These are phyloP conservation scores for Acanthiza pusilla DNA, from an alignment of 2,797 vertebrate genomes.

Conservation along the genomic window DNA sequence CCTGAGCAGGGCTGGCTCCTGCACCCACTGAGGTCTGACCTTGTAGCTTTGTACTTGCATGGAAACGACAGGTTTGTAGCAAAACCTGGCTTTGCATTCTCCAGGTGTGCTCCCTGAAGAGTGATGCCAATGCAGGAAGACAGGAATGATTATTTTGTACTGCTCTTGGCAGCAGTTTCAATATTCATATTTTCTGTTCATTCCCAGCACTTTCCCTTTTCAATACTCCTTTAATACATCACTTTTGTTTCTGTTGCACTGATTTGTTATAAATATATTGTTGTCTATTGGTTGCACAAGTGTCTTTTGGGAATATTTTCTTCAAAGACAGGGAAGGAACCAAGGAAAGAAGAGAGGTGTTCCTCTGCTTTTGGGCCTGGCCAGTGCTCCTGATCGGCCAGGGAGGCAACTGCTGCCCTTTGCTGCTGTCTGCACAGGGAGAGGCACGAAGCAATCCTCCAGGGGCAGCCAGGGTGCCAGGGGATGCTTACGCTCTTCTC, in stretches of 20 bases:
- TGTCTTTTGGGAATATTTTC: not conserved
- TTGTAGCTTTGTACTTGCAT: not conserved
- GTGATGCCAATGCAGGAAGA: not conserved
- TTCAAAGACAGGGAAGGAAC: not conserved
- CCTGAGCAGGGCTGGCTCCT: not conserved
- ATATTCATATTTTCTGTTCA: not conserved
- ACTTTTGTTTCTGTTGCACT: not conserved
- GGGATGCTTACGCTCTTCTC: not conserved
- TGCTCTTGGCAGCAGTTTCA: not conserved
- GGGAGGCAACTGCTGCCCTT: not conserved
- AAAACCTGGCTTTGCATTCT: not conserved
- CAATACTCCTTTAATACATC: not conserved
- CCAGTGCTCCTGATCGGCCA: not conserved
- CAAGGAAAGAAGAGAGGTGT: not conserved
- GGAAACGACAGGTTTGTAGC: not conserved
- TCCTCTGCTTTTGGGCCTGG: not conserved
- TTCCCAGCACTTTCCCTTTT: not conserved
- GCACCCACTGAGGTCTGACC: accelerated
- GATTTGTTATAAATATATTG: not conserved
- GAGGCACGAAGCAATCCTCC: not conserved
- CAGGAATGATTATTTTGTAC: not conserved
- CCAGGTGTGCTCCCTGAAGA: not conserved
- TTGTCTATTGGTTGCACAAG: not conserved
- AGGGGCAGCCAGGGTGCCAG: not conserved
- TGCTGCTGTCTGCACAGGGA: not conserved